A percentile compares a stretch with the other conserved stretches of the same genome.
These are phyloP conservation scores for Macrophya annulata DNA, from an alignment of 2,888 invertebrate genomes.

Conservation along the genomic window DNA sequence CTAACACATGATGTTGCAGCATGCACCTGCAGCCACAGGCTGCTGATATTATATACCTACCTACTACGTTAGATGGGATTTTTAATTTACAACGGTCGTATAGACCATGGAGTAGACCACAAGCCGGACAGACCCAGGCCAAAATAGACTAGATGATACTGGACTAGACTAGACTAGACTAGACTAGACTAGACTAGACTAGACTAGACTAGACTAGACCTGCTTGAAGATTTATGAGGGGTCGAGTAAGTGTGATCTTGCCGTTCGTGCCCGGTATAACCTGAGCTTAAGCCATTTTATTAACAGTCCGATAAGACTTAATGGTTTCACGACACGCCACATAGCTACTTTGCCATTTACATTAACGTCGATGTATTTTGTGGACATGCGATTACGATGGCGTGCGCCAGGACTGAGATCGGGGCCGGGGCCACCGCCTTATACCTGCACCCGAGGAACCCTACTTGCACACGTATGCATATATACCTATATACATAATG, in stretches of 20 bases:
- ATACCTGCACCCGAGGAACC: slow-evolving; percentile 27
- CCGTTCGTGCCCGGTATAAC: slow-evolving; percentile 52
- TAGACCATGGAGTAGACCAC: slow-evolving; percentile 3
- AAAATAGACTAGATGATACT: slow-evolving; percentile 31
- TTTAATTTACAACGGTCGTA: not conserved
- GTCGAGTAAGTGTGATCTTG: slow-evolving; percentile 53
- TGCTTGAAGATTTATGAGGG: slow-evolving; percentile 47
- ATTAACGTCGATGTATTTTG: slow-evolving; percentile 60
- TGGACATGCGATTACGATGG: slow-evolving; percentile 60
- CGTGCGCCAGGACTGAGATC: no score
- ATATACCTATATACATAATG: not conserved
- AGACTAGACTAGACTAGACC: slow-evolving; percentile 8
- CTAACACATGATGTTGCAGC: not conserved
- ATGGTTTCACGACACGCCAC: slow-evolving; percentile 61
- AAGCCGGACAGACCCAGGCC: slow-evolving; percentile 11
- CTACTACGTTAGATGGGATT: not conserved
- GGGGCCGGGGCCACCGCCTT: slow-evolving; percentile 37
- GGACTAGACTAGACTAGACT: not conserved
- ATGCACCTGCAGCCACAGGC: slow-evolving; percentile 15
- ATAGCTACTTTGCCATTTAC: slow-evolving; percentile 57
- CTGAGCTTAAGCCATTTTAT: slow-evolving; percentile 59
- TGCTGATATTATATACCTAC: slow-evolving; percentile 10
- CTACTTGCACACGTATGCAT: not conserved
- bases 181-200: not conserved
- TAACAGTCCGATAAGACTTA: slow-evolving; percentile 60